Evolutionary conservation across 2,888 invertebrate species (phyloP).

Genomic region (Rambutsinella grinnellia): DNA sequence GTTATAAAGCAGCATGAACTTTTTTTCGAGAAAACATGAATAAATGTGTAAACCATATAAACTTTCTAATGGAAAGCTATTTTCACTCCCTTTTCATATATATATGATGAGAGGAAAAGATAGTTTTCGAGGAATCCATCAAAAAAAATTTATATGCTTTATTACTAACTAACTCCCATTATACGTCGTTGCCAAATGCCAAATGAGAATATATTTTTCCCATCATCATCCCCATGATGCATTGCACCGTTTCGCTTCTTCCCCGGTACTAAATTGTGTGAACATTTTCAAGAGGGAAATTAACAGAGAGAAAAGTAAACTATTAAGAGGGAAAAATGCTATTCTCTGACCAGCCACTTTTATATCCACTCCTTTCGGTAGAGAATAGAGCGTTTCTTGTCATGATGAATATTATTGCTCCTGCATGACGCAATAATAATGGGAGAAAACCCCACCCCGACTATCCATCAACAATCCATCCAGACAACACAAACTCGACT

Average conservation of each 20-base stretch:
- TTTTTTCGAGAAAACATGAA: no score
- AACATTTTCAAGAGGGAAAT: constrained; percentile 2
- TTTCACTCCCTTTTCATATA: no score
- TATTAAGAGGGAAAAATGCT: not conserved
- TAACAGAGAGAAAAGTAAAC: not conserved
- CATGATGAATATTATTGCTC: constrained; percentile 56
- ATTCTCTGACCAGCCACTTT: no score
- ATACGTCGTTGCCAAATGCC: constrained; percentile 51
- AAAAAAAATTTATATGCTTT: constrained; percentile 43
- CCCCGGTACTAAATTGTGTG: constrained; percentile 5
- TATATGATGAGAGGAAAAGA: no score
- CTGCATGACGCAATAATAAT: constrained; percentile 58
- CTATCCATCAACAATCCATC: constrained; percentile 56
- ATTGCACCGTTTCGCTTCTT: constrained; percentile 26
- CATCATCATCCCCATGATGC: constrained; percentile 42
- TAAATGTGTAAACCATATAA: not conserved
- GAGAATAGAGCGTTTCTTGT: not conserved
- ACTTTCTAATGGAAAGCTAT: constrained; percentile 23
- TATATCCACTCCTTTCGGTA: no score
- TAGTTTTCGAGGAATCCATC: constrained; percentile 53
- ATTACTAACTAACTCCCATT: constrained; percentile 43
- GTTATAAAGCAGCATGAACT: no score
- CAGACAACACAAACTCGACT: constrained; percentile 45
- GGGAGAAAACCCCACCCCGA: constrained; percentile 53
- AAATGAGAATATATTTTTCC: constrained; percentile 44